phyloP scores from a whole-genome alignment of 2,888 invertebrate species.

The Caenorhabditis imperialis region DNA sequence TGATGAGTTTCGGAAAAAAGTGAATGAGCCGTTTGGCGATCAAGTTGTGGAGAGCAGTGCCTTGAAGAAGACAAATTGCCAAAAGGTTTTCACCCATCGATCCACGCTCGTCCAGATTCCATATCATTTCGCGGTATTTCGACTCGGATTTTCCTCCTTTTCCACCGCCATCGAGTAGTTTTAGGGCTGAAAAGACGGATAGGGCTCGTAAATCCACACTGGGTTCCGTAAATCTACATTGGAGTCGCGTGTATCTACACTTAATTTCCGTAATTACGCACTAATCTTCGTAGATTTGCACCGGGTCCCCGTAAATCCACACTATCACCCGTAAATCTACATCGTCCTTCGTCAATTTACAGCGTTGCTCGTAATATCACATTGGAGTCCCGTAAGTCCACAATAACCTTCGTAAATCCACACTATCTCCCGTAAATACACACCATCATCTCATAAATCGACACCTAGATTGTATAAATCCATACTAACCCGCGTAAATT shows the following conservation, averaged over 20 bases:
- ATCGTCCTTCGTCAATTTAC: too few relatives aligned
- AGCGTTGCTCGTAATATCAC: too few relatives aligned
- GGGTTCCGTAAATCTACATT: too few relatives aligned
- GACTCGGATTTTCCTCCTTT: slow-evolving; percentile 78
- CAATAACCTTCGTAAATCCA: too few relatives aligned
- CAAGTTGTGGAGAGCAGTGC: slow-evolving; percentile 68
- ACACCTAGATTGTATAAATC: too few relatives aligned
- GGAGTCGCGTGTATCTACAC: too few relatives aligned
- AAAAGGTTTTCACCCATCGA: slow-evolving; percentile 90
- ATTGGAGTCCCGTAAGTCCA: too few relatives aligned
- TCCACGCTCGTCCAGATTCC: slow-evolving; percentile 69
- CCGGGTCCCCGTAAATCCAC: not conserved
- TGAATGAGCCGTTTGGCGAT: slow-evolving; percentile 91
- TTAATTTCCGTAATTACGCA: too few relatives aligned
- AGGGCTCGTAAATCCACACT: not conserved
- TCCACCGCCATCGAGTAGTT: slow-evolving; percentile 74
- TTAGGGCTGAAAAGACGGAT: slow-evolving; percentile 66
- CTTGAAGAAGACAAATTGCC: slow-evolving; percentile 84
- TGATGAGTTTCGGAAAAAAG: slow-evolving; percentile 93
- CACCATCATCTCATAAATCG: slow-evolving; percentile 67
- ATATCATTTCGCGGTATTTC: slow-evolving; percentile 81
- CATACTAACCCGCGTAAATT: too few relatives aligned
- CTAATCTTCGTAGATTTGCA: too few relatives aligned
- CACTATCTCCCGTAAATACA: too few relatives aligned
- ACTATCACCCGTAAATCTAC: not conserved